phyloP scores from a whole-genome alignment of 1,140 invertebrate genomes.

The Drosophila saltans region DNA sequence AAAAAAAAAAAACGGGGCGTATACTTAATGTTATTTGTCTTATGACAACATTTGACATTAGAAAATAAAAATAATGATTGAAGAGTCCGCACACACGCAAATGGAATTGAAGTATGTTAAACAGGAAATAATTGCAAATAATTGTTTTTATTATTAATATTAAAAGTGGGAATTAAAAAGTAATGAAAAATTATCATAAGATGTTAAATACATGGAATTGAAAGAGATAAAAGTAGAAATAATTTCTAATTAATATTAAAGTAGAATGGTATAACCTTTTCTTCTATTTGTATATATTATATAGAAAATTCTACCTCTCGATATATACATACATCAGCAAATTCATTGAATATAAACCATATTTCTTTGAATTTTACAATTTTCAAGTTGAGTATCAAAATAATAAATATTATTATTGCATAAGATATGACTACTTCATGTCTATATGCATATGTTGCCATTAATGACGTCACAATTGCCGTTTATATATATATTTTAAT shows the following conservation, averaged over 20 bases:
- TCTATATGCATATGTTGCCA: neutral
- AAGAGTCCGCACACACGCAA: neutral
- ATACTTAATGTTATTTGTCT: constrained; percentile 46
- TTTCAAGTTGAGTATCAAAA: too few species aligned
- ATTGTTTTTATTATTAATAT: neutral
- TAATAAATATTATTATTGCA: neutral
- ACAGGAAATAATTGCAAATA: constrained; percentile 1
- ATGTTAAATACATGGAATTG: neutral
- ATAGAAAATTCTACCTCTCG: too few species aligned
- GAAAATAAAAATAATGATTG: constrained; percentile 3
- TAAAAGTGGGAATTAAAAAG: too few species aligned
- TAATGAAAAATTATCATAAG: neutral
- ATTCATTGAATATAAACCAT: too few species aligned
- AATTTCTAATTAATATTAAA: too few species aligned
- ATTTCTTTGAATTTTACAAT: too few species aligned
- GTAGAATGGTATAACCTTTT: too few species aligned
- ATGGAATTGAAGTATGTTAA: neutral
- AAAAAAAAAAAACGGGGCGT: constrained; percentile 6
- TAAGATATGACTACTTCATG: neutral
- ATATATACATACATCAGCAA: too few species aligned
- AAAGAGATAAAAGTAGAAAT: too few species aligned
- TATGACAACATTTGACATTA: constrained; percentile 32
- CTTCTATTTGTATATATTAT: too few species aligned
- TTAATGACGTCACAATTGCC: too few species aligned
- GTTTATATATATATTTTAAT: too few species aligned